A percentile compares a stretch with the other conserved stretches of the same genome.
These are phyloP conservation scores for Villa cingulata DNA, from an alignment of 2,888 invertebrate species.

Conservation along the genomic window DNA sequence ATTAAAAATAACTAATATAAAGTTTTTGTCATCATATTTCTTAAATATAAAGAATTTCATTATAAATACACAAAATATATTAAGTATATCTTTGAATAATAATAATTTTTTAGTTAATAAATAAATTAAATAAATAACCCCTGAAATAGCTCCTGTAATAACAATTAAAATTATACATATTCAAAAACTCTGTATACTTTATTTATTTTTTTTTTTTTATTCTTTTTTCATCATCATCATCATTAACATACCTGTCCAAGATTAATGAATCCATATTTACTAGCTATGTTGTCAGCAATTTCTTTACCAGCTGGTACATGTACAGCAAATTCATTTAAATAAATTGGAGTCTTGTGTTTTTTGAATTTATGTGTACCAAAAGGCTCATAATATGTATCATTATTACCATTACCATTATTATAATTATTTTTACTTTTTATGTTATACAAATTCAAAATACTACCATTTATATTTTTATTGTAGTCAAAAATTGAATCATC, in stretches of 20 bases:
- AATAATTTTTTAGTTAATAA: too few species aligned
- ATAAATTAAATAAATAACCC: too few species aligned
- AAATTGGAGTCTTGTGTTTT: slow-evolving; percentile 35
- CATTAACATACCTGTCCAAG: slow-evolving; percentile 68
- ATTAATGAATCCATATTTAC: slow-evolving; percentile 73
- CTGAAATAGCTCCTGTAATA: too few species aligned
- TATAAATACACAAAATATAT: too few species aligned
- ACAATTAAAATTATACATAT: too few species aligned
- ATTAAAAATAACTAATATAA: too few species aligned
- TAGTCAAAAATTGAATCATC: slow-evolving; percentile 1
- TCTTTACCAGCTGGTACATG: slow-evolving; percentile 60
- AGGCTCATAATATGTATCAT: slow-evolving; percentile 16
- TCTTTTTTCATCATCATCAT: too few species aligned
- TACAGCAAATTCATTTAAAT: slow-evolving; percentile 74
- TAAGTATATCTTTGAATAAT: too few species aligned
- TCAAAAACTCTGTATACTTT: too few species aligned
- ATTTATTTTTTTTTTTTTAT: too few species aligned
- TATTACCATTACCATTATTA: slow-evolving; percentile 17
- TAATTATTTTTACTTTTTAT: slow-evolving; percentile 1
- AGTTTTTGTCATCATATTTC: too few species aligned
- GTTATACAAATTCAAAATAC: not conserved
- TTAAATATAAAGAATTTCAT: too few species aligned
- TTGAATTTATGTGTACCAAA: slow-evolving; percentile 5
- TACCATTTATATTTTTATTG: slow-evolving; percentile 8
- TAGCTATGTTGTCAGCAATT: slow-evolving; percentile 64